These are phyloP conservation scores for Mugil cephalus DNA, from an alignment of 2,113 vertebrate species.

Conservation along the genomic window DNA sequence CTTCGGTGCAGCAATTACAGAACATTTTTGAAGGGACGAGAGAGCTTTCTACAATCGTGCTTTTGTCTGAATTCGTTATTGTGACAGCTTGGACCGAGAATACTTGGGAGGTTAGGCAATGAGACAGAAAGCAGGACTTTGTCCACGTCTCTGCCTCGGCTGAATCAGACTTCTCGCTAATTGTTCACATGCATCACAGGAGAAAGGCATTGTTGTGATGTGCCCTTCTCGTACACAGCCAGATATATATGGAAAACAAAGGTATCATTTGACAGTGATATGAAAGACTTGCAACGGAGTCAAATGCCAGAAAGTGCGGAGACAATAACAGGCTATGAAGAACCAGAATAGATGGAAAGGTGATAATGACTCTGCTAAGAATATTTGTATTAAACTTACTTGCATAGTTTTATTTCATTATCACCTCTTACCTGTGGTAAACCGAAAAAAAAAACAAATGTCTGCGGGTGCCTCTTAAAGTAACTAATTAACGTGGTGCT, in stretches of 20 bases:
- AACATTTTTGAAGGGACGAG: no score
- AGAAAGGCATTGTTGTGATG: constrained; percentile 5
- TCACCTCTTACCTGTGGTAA: neutral
- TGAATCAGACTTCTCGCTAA: constrained; percentile 14
- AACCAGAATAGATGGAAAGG: constrained; percentile 6
- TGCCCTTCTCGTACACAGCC: constrained; percentile 1
- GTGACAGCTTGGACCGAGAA: neutral
- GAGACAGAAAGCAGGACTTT: neutral
- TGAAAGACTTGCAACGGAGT: constrained; percentile 15
- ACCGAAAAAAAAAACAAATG: no score
- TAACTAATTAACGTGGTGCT: no score
- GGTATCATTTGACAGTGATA: constrained; percentile 21
- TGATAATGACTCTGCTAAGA: constrained; percentile 1
- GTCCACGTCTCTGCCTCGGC: neutral
- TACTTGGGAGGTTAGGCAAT: neutral
- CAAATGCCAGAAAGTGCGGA: constrained; percentile 7
- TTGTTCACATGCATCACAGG: neutral
- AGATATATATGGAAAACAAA: constrained; percentile 27
- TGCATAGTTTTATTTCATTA: neutral
- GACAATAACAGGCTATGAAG: constrained; percentile 7
- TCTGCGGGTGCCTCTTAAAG: no score
- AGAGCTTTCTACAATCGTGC: no score
- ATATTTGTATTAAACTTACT: neutral
- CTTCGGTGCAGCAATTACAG: no score
- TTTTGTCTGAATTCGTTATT: no score